Evolutionary conservation across 2,797 vertebrate genomes (phyloP).

Genomic region (Clamator glandarius): DNA sequence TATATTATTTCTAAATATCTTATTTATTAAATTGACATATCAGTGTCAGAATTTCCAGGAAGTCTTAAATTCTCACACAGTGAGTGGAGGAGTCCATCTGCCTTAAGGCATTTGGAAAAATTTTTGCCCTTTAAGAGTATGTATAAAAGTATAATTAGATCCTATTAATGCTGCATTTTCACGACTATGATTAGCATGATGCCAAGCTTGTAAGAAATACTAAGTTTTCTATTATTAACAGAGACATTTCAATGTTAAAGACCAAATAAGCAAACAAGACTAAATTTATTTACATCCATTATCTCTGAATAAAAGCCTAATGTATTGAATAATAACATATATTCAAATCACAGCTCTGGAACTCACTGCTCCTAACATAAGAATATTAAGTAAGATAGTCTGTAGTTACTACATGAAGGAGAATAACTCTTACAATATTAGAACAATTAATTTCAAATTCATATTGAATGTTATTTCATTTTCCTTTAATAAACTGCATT

Average conservation of each 20-base stretch:
- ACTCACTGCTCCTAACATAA: background rate
- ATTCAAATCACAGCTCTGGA: background rate
- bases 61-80: constrained; percentile 20
- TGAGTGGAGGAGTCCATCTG: background rate
- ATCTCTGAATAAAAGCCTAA: background rate
- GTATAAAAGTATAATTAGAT: background rate
- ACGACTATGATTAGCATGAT: background rate
- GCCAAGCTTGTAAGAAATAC: constrained; percentile 2
- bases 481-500: constrained; percentile 11
- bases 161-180: constrained; percentile 6
- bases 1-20: background rate
- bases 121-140: background rate
- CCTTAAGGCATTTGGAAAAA: background rate
- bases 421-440: background rate
- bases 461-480: background rate
- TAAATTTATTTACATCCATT: constrained; percentile 14
- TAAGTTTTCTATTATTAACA: background rate
- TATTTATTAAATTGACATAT: constrained; percentile 14
- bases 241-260: background rate
- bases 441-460: constrained; percentile 20
- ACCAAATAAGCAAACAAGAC: constrained; percentile 13
- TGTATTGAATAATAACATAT: background rate
- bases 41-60: constrained; percentile 21
- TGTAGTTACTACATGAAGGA: background rate
- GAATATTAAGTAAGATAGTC: background rate